phyloP scores from a whole-genome alignment of 2,113 vertebrate species.

The Psilopogon haemacephalus region DNA sequence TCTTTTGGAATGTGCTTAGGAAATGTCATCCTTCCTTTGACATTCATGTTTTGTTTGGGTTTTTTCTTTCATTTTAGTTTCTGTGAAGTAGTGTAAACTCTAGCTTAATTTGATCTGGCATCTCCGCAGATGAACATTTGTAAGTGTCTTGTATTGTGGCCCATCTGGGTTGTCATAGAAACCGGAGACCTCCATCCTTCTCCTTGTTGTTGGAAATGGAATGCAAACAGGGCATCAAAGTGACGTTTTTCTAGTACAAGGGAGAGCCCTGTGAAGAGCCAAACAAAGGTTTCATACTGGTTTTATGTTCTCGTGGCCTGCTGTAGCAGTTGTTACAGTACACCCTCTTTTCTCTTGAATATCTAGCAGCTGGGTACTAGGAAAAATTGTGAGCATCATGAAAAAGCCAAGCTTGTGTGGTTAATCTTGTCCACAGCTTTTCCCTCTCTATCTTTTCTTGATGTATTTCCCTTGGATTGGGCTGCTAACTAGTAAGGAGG shows the following conservation, averaged over 20 bases:
- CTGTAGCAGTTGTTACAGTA: conserved; percentile 56
- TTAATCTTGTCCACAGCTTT: conserved; percentile 57
- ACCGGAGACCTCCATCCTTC: conserved; percentile 80
- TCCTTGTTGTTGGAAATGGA: conserved; percentile 79
- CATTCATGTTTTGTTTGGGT: conserved; percentile 70
- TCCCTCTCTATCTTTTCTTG: neutral
- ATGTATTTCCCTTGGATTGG: conserved; percentile 7
- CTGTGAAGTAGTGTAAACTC: conserved; percentile 77
- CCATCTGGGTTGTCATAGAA: conserved; percentile 85
- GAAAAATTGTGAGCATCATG: conserved; percentile 30
- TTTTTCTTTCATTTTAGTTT: conserved; percentile 72
- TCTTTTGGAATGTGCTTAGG: conserved; percentile 50
- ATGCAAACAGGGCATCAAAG: conserved; percentile 80
- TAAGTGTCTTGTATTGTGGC: conserved; percentile 81
- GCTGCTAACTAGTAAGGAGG: conserved; percentile 45
- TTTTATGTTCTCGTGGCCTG: conserved; percentile 56
- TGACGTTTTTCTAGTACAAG: conserved; percentile 70
- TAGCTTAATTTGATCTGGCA: conserved; percentile 80
- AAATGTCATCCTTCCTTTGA: conserved; percentile 68
- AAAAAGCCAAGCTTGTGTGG: conserved; percentile 8
- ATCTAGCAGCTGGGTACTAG: conserved; percentile 56
- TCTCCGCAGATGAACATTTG: conserved; percentile 76
- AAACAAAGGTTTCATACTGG: conserved; percentile 68
- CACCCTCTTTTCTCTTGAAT: conserved; percentile 60
- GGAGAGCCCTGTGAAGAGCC: conserved; percentile 70